Conservation (phyloP, 2,113 vertebrate species). For the Sminthopsis crassicaudata region DNA sequence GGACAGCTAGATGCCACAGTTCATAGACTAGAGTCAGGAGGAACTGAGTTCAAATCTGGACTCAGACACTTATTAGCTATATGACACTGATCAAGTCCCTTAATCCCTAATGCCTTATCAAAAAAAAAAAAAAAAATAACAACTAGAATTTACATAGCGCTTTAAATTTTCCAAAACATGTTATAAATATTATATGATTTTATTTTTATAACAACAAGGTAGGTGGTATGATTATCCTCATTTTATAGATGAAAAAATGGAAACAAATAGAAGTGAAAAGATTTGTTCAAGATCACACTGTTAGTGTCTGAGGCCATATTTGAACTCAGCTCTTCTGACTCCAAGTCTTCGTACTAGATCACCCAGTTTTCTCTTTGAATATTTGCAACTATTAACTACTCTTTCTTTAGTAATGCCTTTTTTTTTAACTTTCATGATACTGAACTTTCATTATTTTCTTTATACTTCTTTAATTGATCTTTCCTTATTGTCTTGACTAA, state of each 20-base stretch:
- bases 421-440: background rate
- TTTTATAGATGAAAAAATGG: background rate
- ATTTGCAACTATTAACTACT: background rate
- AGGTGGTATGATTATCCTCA: background rate
- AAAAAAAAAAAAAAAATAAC: background rate
- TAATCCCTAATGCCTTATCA: too few relatives aligned
- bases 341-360: background rate
- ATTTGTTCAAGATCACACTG: background rate
- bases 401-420: background rate
- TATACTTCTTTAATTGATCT: background rate
- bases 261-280: background rate
- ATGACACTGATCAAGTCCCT: too few relatives aligned
- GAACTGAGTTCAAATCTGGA: too few relatives aligned
- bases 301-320: background rate
- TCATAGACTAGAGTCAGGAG: too few relatives aligned
- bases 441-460: background rate
- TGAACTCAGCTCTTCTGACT: background rate
- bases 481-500: background rate
- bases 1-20: too few relatives aligned
- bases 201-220: background rate
- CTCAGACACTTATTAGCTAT: too few relatives aligned
- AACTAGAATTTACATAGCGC: background rate
- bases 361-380: background rate
- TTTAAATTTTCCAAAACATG: background rate
- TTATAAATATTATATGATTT: background rate